Evolutionary conservation across 2,797 vertebrate genomes (phyloP), one percentile per base, ranked within the genome.

Genomic region (Platyrinchus mystaceus): DNA sequence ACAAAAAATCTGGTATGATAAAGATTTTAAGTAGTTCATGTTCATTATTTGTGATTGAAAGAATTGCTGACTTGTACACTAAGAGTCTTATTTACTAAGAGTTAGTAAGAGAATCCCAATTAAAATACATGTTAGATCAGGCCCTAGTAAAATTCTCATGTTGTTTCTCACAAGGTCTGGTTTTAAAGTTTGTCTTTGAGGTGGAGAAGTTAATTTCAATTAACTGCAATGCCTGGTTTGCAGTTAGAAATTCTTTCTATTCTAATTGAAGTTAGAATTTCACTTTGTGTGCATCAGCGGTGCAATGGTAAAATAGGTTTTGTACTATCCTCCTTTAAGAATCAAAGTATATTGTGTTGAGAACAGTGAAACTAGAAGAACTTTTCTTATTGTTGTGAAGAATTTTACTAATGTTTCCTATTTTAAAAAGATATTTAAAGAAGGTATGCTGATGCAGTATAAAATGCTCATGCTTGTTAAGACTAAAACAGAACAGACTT

Each of bases 11-110:
- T 84, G 34, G 26, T 60, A 68, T 49, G 70, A 75, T 23, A 89
- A 90, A 74, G 32, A 62, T 92, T 96, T 97, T 96, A 94, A 85
- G 58, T 56, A 91, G 80, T 91, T 89, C 19, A 12, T 80, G 52
- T 73, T 96, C 67, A 47, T 96, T 95, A 87, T 93, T 90, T 94
- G 76, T 68, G 85, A 87, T 94, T 97, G 44, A 95, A 94, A 84
- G 15, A 95, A 22, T 10, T 75, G 22, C 36, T 28, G 39, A 94
- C 52, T 8, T 79, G 14, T 52, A 56, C 10, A 30, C 74, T 90
- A 78, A 66, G 21, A 4, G 10, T 75, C 82, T 93, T 20, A 84
- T 4, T 24, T 14, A 14, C 13, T 24, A 75, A 34, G 39, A 85
- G 14, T 50, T 50, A 28, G 53, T 60, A 59, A 84, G 68, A 79